Percentiles rank a stretch among this genome's conserved stretches.
Conservation (phyloP, 2,888 invertebrate species). For the Glaucopsyche alexis region DNA sequence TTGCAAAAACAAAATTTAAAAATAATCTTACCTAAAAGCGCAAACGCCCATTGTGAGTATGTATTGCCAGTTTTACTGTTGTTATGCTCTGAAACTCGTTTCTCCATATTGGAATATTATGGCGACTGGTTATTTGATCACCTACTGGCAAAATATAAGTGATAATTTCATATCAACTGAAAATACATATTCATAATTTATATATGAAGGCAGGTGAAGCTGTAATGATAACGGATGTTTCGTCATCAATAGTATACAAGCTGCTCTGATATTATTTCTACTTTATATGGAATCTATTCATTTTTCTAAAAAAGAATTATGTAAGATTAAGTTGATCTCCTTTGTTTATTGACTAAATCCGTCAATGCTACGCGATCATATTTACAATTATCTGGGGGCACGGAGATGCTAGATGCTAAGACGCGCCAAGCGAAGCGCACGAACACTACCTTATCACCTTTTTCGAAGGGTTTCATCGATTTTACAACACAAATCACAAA, state of each 20-base stretch:
- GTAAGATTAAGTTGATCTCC: no score
- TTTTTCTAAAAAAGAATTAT: no score
- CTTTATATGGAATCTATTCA: background rate
- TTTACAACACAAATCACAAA: no score
- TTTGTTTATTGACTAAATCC: no score
- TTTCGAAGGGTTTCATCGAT: no score
- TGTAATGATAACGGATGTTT: slow-evolving; percentile 21
- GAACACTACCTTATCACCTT: no score
- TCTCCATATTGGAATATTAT: background rate
- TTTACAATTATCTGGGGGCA: no score
- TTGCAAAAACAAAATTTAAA: background rate
- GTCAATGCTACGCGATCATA: no score
- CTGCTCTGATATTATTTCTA: slow-evolving; percentile 12
- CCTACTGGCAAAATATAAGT: background rate
- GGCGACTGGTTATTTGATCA: background rate
- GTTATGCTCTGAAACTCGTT: background rate
- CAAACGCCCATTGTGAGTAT: slow-evolving; percentile 12
- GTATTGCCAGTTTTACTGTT: background rate
- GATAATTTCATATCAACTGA: background rate
- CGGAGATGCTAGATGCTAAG: no score
- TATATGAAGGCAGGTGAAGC: background rate
- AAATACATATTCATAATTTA: background rate
- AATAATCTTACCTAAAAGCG: slow-evolving; percentile 4
- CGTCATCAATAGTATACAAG: slow-evolving; percentile 19
- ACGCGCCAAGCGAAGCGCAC: no score